Conservation (phyloP, 2,113 vertebrate genomes). For the Gallinago undulata region DNA sequence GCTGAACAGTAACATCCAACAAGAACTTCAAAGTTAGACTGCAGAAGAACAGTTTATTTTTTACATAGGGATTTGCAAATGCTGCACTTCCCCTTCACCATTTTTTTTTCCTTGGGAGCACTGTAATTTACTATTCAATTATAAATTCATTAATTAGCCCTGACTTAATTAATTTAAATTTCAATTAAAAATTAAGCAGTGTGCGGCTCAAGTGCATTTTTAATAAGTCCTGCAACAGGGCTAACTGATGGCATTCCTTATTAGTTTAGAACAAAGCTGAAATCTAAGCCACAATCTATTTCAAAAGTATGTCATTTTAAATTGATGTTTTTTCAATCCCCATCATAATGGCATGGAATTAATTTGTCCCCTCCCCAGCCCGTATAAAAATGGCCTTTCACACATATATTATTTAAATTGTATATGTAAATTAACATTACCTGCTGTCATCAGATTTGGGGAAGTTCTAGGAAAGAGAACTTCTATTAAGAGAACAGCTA, state of each 20-base stretch:
- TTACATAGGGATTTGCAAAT: conserved; percentile 49
- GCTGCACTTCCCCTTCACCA: conserved; percentile 48
- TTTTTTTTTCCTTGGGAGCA: conserved; percentile 54
- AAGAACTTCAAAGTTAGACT: conserved; percentile 15
- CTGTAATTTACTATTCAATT: conserved; percentile 72
- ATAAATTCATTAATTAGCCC: conserved; percentile 74
- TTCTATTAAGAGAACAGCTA: not conserved
- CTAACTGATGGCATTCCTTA: conserved; percentile 65
- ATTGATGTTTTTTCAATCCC: conserved; percentile 49
- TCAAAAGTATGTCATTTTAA: conserved; percentile 59
- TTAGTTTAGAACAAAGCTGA: conserved; percentile 61
- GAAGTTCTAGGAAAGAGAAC: conserved; percentile 24
- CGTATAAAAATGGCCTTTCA: conserved; percentile 24
- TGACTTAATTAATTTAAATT: conserved; percentile 76
- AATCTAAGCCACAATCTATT: conserved; percentile 52
- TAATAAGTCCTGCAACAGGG: conserved; percentile 52
- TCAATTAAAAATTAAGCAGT: conserved; percentile 74
- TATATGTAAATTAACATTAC: conserved; percentile 28
- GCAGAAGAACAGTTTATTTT: conserved; percentile 18
- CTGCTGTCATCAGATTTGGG: conserved; percentile 46
- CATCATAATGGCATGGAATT: conserved; percentile 30
- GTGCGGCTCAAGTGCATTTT: conserved; percentile 64
- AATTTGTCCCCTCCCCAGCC: not conserved
- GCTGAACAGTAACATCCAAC: not conserved
- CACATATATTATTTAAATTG: conserved; percentile 5